Percentiles rank a stretch among this genome's conserved stretches.
These are phyloP conservation scores for Drosophila malerkotliana DNA, from an alignment of 1,140 invertebrate species.

Conservation along the genomic window DNA sequence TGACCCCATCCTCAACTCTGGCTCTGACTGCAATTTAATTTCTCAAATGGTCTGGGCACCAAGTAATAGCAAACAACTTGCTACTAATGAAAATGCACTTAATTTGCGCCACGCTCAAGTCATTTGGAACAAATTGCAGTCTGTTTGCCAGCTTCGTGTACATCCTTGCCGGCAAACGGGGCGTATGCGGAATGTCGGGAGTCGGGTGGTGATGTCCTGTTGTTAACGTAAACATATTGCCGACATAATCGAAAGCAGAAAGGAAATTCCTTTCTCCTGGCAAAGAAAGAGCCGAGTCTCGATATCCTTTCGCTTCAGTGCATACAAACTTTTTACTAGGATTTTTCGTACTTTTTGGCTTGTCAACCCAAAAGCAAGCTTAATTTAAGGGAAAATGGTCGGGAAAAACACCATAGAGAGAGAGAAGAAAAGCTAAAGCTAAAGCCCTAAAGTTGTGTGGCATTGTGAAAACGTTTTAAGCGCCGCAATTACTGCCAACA, in stretches of 20 bases:
- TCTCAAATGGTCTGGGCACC: conserved; percentile 48
- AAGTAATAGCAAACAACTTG: conserved; percentile 52
- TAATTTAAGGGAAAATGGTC: conserved; percentile 35
- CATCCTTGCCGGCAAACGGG: neutral
- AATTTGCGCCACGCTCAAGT: conserved; percentile 57
- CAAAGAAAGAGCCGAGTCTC: conserved; percentile 15
- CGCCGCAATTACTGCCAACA: conserved; percentile 48
- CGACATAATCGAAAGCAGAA: conserved; percentile 39
- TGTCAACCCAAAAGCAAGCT: conserved; percentile 43
- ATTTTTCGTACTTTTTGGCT: conserved; percentile 16
- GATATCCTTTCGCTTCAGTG: conserved; percentile 33
- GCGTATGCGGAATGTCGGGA: neutral
- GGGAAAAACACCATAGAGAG: conserved; percentile 6
- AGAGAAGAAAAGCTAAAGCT: conserved; percentile 29
- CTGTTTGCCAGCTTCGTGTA: conserved; percentile 11
- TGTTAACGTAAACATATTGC: conserved; percentile 54
- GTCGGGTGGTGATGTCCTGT: conserved; percentile 9
- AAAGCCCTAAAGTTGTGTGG: conserved; percentile 21
- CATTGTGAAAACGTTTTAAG: conserved; percentile 40
- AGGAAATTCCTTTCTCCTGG: conserved; percentile 6
- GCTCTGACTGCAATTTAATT: conserved; percentile 45
- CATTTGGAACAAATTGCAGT: conserved; percentile 57
- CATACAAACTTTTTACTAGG: conserved; percentile 19
- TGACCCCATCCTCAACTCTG: neutral
- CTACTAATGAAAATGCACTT: conserved; percentile 65